Conservation (phyloP, 1,140 invertebrate genomes). For the Brachionus plicatilis region DNA sequence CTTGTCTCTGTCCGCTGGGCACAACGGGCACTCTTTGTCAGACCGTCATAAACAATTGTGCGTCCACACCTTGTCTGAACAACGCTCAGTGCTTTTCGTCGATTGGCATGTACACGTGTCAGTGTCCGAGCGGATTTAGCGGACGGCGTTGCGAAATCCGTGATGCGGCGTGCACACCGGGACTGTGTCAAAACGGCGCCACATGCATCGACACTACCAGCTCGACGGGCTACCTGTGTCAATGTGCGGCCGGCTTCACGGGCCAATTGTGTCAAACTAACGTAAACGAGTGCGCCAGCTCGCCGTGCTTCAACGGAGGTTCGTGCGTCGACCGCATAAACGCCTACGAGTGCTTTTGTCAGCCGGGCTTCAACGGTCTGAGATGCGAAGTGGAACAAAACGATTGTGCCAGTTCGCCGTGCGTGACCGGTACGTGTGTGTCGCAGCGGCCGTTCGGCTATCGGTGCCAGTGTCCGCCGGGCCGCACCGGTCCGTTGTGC, state of each 20-base stretch:
- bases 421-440: slow-evolving; percentile 24
- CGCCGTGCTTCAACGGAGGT: slow-evolving; percentile 81
- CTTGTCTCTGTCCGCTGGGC: slow-evolving; percentile 41
- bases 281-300: slow-evolving; percentile 69
- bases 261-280: slow-evolving; percentile 25
- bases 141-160: slow-evolving; percentile 37
- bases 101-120: slow-evolving; percentile 58
- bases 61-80: slow-evolving; percentile 42
- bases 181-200: slow-evolving; percentile 81
- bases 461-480: slow-evolving; percentile 73
- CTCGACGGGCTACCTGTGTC: slow-evolving; percentile 34
- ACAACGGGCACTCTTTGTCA: slow-evolving; percentile 41
- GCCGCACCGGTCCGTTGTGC: slow-evolving; percentile 65
- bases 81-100: slow-evolving; percentile 42
- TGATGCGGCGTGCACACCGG: slow-evolving; percentile 55
- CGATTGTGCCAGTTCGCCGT: slow-evolving; percentile 16
- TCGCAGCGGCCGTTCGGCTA: neutral
- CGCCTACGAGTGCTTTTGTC: slow-evolving; percentile 63
- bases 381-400: slow-evolving; percentile 39
- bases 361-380: slow-evolving; percentile 14
- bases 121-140: slow-evolving; percentile 38
- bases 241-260: slow-evolving; percentile 38
- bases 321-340: slow-evolving; percentile 72
- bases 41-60: slow-evolving; percentile 41
- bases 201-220: slow-evolving; percentile 62